Evolutionary conservation across 1,140 invertebrate species (phyloP).

Genomic region (Heliconius hermathena): DNA sequence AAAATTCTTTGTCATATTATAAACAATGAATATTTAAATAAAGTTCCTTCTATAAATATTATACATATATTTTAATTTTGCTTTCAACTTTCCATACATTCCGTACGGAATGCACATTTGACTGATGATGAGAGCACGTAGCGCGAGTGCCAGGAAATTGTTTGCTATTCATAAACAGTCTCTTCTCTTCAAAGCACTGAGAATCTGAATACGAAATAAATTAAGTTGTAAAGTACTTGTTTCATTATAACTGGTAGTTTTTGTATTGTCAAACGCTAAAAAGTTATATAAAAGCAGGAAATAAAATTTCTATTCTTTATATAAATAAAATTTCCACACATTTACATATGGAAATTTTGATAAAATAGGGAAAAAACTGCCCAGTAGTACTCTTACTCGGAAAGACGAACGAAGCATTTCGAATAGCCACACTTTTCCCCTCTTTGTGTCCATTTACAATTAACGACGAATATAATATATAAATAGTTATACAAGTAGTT

Average conservation of each 20-base stretch:
- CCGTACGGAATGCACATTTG: neutral
- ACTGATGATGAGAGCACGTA: constrained; percentile 10
- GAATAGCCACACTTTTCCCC: no score
- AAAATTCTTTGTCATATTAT: neutral
- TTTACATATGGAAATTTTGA: no score
- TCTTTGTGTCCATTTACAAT: no score
- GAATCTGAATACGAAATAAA: constrained; percentile 7
- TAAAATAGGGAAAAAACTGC: neutral
- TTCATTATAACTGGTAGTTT: neutral
- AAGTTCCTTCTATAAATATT: neutral
- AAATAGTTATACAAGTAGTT: no score
- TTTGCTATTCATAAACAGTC: constrained; percentile 6
- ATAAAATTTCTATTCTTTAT: no score
- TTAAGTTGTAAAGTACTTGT: neutral
- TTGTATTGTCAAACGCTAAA: neutral
- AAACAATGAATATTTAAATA: neutral
- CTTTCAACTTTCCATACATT: neutral
- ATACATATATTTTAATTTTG: neutral
- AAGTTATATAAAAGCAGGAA: neutral
- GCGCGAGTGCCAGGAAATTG: neutral
- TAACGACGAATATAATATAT: no score
- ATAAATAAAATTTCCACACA: no score
- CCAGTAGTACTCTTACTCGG: neutral
- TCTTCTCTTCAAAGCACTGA: constrained; percentile 1
- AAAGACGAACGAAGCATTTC: no score